Evolutionary conservation across 2,797 vertebrate genomes (phyloP).

Genomic region (Hoplostethus mediterraneus): DNA sequence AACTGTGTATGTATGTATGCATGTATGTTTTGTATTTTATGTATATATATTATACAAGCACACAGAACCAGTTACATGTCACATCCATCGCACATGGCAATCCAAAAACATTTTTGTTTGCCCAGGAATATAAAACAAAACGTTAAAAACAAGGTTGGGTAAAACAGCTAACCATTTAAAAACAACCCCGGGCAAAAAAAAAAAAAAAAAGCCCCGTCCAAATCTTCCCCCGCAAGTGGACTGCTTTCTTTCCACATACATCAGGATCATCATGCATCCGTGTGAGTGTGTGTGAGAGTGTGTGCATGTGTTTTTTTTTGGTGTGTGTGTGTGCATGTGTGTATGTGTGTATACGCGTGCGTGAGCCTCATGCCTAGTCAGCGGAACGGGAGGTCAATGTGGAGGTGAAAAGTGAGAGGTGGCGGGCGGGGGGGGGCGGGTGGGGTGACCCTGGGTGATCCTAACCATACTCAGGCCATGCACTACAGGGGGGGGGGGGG

Average conservation of each 20-base stretch:
- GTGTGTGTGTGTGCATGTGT: not conserved
- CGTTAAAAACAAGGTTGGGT: conserved; percentile 64
- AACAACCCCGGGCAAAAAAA: conserved; percentile 67
- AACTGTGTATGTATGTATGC: conserved; percentile 83
- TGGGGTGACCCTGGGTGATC: conserved; percentile 75
- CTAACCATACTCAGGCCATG: conserved; percentile 95
- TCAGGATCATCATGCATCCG: conserved; percentile 80
- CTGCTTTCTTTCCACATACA: conserved; percentile 84
- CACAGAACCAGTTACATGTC: conserved; percentile 81
- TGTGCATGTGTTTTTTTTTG: not conserved
- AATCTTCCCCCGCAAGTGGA: conserved; percentile 55
- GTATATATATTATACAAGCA: conserved; percentile 84
- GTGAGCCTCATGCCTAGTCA: conserved; percentile 81
- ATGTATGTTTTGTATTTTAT: conserved; percentile 73
- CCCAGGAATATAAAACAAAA: conserved; percentile 73
- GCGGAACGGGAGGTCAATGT: conserved; percentile 57
- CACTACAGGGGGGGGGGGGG: conserved; percentile 79
- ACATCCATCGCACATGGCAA: conserved; percentile 75
- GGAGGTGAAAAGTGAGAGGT: conserved; percentile 15
- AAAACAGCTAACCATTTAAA: conserved; percentile 78
- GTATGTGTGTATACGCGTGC: conserved; percentile 58
- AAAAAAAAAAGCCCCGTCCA: conserved; percentile 39
- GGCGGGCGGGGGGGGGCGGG: conserved; percentile 10
- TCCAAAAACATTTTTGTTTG: conserved; percentile 48
- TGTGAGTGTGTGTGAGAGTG: conserved; percentile 48